Conservation (phyloP, 2,113 vertebrate species). For the Mus musculus region GRCm39 chr14:91007001-91007500, state of each 20-base stretch:
- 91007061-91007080: too few relatives aligned
- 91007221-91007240: not conserved
- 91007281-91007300: not conserved
- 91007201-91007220: not conserved
- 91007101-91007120: not conserved
- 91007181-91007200: not conserved
- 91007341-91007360: not conserved
- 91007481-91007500: not conserved
- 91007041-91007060: not conserved
- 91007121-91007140: not conserved
- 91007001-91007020: not conserved
- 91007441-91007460: conserved; percentile 35
- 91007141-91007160: not conserved
- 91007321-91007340: not conserved
- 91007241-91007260: not conserved
- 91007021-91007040: not conserved
- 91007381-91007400: not conserved
- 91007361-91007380: conserved; percentile 12
- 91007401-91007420: not conserved
- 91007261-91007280: not conserved
- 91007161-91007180: not conserved
- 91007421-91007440: not conserved
- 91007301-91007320: not conserved
- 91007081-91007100: not conserved
- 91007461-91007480: conserved; percentile 1